Evolutionary conservation across 2,797 vertebrate species (phyloP).

Genomic region (Melanogrammus aeglefinus): DNA sequence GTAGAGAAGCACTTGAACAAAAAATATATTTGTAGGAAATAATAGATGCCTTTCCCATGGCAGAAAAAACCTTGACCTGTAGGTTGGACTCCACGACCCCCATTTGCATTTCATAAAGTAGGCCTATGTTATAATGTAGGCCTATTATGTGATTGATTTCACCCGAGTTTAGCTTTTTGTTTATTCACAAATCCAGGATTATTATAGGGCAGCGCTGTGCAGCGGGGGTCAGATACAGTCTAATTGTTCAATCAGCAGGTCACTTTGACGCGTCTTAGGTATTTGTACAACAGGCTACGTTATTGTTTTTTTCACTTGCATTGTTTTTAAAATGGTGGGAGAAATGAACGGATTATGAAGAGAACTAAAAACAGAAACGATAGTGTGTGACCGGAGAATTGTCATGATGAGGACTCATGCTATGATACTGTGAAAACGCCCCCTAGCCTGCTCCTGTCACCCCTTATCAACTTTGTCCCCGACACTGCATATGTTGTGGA

Average conservation of each 20-base stretch:
- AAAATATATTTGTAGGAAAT: slow-evolving; percentile 41
- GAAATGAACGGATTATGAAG: background rate
- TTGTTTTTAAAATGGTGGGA: background rate
- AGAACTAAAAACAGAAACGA: background rate
- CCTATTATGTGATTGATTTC: background rate
- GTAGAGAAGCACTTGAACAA: slow-evolving; percentile 43
- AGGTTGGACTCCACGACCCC: slow-evolving; percentile 37
- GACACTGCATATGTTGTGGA: background rate
- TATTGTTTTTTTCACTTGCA: background rate
- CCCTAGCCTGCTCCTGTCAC: background rate
- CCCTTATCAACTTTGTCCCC: background rate
- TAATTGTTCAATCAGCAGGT: background rate
- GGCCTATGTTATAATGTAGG: background rate
- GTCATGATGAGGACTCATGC: slow-evolving; percentile 8
- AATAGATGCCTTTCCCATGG: slow-evolving; percentile 48
- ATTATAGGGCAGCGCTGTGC: background rate
- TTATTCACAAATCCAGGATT: background rate
- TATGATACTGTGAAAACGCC: slow-evolving; percentile 22
- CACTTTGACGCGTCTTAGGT: background rate
- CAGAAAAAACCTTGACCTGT: slow-evolving; percentile 51
- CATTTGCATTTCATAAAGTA: slow-evolving; percentile 17
- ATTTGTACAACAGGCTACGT: background rate
- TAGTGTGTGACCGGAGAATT: too few relatives aligned
- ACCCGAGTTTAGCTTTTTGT: background rate
- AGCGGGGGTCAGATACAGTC: background rate